phyloP scores from a whole-genome alignment of 2,888 invertebrate genomes.

The Lasioglossum oenotherae region DNA sequence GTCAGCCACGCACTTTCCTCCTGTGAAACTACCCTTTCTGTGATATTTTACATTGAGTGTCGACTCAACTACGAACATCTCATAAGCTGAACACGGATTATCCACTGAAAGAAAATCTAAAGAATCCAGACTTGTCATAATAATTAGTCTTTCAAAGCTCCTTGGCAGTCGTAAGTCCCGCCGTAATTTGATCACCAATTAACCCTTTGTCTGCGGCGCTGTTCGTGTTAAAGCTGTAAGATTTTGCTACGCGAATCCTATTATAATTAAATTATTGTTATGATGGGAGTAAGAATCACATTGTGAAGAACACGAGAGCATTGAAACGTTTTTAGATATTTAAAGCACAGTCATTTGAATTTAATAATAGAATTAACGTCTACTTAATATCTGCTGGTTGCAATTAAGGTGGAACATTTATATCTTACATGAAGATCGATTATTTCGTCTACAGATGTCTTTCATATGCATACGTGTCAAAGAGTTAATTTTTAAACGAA shows the following conservation, averaged over 20 bases:
- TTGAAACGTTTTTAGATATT: not conserved
- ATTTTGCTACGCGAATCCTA: not conserved
- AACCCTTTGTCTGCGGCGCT: not conserved
- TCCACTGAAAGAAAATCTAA: not conserved
- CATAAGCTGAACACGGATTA: not conserved
- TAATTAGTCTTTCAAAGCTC: not conserved
- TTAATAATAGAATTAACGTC: not conserved
- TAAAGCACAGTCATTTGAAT: not conserved
- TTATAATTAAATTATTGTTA: not conserved
- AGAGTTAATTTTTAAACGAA: not conserved
- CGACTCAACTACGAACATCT: not conserved
- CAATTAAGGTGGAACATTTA: not conserved
- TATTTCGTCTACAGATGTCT: no score
- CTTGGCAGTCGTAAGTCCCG: not conserved
- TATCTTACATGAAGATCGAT: not conserved
- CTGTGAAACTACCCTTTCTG: not conserved
- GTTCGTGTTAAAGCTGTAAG: not conserved
- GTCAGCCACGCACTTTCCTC: not conserved
- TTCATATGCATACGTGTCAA: not conserved
- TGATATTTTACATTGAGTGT: not conserved
- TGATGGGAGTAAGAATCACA: not conserved
- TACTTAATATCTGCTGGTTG: no score
- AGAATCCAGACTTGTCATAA: conserved; percentile 1
- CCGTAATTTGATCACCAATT: conserved; percentile 2
- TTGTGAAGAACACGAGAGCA: not conserved